Evolutionary conservation across 2,888 invertebrate species (phyloP).

Genomic region (Calliphora vomitoria): DNA sequence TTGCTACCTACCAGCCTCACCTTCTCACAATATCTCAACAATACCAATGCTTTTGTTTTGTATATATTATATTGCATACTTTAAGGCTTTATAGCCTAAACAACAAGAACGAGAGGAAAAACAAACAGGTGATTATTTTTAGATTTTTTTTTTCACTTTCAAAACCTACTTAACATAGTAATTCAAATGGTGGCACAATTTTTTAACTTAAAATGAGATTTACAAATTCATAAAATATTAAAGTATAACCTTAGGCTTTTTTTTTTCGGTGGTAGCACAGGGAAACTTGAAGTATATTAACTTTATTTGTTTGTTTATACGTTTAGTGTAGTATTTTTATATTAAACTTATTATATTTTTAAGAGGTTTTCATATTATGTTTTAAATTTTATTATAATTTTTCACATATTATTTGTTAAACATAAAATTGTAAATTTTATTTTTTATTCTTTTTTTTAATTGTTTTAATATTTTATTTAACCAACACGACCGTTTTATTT

Average conservation of each 20-base stretch:
- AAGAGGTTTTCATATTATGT: not conserved
- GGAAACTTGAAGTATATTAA: not conserved
- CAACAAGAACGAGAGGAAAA: not conserved
- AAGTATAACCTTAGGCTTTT: conserved; percentile 21
- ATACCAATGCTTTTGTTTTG: conserved; percentile 9
- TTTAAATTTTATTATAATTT: not conserved
- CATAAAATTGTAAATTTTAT: not conserved
- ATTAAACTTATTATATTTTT: too few species aligned
- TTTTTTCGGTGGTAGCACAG: not conserved
- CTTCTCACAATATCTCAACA: not conserved
- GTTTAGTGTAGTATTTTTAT: too few species aligned
- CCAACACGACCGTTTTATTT: conserved; percentile 48
- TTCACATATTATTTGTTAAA: too few species aligned
- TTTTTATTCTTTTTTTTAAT: conserved; percentile 11
- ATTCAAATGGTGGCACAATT: conserved; percentile 3
- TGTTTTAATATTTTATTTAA: not conserved
- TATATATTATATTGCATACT: conserved; percentile 56
- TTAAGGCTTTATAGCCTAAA: conserved; percentile 28
- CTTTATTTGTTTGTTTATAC: not conserved
- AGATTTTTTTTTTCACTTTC: conserved; percentile 7
- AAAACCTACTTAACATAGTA: conserved; percentile 22
- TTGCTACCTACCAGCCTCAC: not conserved
- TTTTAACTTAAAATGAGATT: not conserved
- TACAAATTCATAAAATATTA: conserved; percentile 26
- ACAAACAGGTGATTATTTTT: conserved; percentile 24